Percentiles rank a stretch among this genome's conserved stretches.
Conservation (phyloP, 2,113 vertebrate species). For the Seriola rivoliana region DNA sequence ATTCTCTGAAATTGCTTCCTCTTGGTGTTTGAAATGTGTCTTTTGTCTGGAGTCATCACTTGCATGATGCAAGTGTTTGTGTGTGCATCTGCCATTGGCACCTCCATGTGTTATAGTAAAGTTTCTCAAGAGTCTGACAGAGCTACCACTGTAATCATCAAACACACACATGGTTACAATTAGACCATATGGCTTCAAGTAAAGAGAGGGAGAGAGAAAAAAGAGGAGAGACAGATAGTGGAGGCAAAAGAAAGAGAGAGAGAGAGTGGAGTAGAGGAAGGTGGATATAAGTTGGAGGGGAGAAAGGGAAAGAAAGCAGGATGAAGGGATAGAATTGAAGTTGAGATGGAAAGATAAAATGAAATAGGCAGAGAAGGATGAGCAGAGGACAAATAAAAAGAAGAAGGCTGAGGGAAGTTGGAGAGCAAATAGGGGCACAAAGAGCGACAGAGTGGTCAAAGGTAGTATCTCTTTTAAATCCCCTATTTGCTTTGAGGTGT, state of each 20-base stretch:
- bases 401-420: neutral
- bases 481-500: neutral
- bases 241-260: constrained; percentile 31
- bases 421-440: neutral
- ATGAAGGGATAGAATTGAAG: constrained; percentile 8
- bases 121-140: constrained; percentile 67
- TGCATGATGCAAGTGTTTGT: constrained; percentile 1
- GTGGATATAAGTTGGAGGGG: neutral
- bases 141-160: constrained; percentile 73
- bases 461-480: neutral
- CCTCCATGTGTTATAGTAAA: constrained; percentile 39
- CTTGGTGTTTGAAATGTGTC: constrained; percentile 23
- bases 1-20: constrained; percentile 41
- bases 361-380: neutral
- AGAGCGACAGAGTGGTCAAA: neutral
- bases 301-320: neutral
- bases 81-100: constrained; percentile 27
- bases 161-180: constrained; percentile 75
- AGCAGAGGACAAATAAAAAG: neutral
- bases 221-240: constrained; percentile 38
- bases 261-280: neutral
- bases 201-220: constrained; percentile 33
- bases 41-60: constrained; percentile 18
- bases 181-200: constrained; percentile 67
- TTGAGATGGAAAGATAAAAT: constrained; percentile 7